Percentiles rank a stretch among this genome's conserved stretches.
These are phyloP conservation scores for Numenius phaeopus DNA, from an alignment of 2,797 vertebrate genomes.

Conservation along the genomic window DNA sequence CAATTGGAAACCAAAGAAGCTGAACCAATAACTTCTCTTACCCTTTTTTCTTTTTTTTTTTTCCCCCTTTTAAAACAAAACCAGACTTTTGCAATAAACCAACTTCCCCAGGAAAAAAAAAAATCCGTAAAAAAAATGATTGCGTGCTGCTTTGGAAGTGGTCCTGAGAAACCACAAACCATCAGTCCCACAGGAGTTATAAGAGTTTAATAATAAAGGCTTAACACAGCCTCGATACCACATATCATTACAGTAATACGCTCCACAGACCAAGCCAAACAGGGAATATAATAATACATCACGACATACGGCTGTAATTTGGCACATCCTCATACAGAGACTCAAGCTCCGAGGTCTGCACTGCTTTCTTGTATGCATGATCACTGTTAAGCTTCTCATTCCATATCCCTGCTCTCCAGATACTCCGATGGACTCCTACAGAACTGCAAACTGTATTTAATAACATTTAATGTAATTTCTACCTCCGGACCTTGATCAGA, in stretches of 20 bases:
- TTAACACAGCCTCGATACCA: slow-evolving; percentile 43
- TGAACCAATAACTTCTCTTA: not conserved
- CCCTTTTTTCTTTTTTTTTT: too few relatives aligned
- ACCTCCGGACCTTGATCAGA: not conserved
- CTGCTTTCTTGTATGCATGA: not conserved
- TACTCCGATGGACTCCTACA: not conserved
- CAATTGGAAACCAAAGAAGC: not conserved
- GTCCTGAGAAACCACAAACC: slow-evolving; percentile 73
- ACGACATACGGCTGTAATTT: slow-evolving; percentile 6
- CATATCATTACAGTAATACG: slow-evolving; percentile 37
- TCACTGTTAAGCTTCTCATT: not conserved
- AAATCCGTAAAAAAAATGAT: not conserved
- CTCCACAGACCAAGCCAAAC: slow-evolving; percentile 39
- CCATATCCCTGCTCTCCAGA: not conserved
- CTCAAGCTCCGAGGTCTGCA: not conserved
- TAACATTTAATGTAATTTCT: not conserved
- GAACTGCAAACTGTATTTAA: not conserved
- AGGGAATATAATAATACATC: not conserved
- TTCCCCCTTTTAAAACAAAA: not conserved
- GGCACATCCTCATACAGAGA: not conserved
- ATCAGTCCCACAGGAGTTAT: slow-evolving; percentile 38
- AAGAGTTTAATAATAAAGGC: slow-evolving; percentile 68
- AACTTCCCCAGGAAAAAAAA: not conserved
- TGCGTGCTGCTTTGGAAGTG: slow-evolving; percentile 16
- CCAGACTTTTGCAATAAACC: slow-evolving; percentile 37